A percentile compares a stretch with the other conserved stretches of the same genome.
phyloP scores from a whole-genome alignment of 2,797 vertebrate genomes.

The Toxotes lorentzi region DNA sequence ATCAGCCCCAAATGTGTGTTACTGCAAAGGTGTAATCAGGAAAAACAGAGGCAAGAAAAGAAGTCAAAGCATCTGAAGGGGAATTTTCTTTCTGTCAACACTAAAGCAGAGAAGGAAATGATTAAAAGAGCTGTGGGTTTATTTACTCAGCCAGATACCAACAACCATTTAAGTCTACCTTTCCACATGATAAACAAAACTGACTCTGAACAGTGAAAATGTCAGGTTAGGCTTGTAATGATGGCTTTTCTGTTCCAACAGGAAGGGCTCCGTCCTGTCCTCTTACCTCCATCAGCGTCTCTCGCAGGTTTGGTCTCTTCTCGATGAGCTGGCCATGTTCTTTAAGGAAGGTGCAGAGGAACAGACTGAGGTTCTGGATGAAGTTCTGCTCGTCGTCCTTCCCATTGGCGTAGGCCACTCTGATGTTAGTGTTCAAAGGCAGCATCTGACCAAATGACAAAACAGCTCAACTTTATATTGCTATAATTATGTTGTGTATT shows the following conservation, averaged over 20 bases:
- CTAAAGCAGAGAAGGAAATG: background rate
- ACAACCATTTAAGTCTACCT: too few species aligned
- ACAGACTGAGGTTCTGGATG: conserved; percentile 98
- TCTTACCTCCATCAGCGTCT: conserved; percentile 96
- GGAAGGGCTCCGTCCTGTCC: too few species aligned
- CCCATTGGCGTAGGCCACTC: conserved; percentile 95
- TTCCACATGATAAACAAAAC: background rate
- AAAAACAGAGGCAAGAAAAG: background rate
- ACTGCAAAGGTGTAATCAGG: conserved; percentile 11
- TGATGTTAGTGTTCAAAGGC: conserved; percentile 97
- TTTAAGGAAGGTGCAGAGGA: conserved; percentile 98
- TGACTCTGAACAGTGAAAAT: background rate
- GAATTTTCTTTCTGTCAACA: background rate
- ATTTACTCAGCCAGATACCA: background rate
- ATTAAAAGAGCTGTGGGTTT: background rate
- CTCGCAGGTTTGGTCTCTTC: conserved; percentile 93
- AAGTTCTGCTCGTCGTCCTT: conserved; percentile 99
- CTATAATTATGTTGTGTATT: conserved; percentile 8
- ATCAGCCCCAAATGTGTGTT: conserved; percentile 11
- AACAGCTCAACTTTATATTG: background rate
- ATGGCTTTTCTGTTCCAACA: background rate
- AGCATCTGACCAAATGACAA: conserved; percentile 88
- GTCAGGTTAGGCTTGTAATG: background rate
- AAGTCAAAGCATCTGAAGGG: background rate
- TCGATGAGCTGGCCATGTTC: conserved; percentile 97